Base-by-base conservation (phyloP, 2,797 vertebrate species). In the Graptemys geographica region DNA sequence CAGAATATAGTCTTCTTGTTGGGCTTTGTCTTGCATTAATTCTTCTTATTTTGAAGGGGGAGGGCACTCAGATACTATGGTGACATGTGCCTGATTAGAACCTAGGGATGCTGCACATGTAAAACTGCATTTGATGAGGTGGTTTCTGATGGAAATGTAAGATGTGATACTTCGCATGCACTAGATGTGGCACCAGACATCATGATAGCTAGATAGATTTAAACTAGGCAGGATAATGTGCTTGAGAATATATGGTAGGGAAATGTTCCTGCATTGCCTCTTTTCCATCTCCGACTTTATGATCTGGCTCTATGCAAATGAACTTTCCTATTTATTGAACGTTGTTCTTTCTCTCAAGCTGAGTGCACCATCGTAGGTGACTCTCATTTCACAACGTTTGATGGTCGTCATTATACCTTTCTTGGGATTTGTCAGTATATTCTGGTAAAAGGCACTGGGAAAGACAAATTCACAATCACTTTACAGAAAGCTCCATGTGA, bases 341-440 rank as follows among this genome's bases (percentile, higher is more conserved):
- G 89, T 65, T 56, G 47, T 65, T 92, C 55, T 81, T 93, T 94
- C 88, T 96, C 87, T 84, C 49, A 90, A 99, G 99, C 98, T 44
- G 99, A 99, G 97, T 99, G 99, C 94, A 99, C 99, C 3, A 98
- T 99, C 94, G 98, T 98, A 88, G 99, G 99, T 5, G 99, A 99
- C 81, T 98, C 99, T 90, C 99, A 99, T 95, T 99, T 99, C 96
- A 99, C 99, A 0, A 99, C 99, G 2, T 99, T 99, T 94, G 99
- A 99, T 93, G 99, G 99, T 5, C 99, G 99, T 93, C 99, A 99
- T 98, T 99, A 99, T 97, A 99, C 99, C 86, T 99, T 99, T 95
- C 98, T 99, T 81, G 99, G 99, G 52, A 98, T 98, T 33, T 99
- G 99, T 96, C 99, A 99, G 95, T 99, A 99, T 51, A 98, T 99